Conservation (phyloP, 2,888 invertebrate genomes). For the Drosophila borborema region DNA sequence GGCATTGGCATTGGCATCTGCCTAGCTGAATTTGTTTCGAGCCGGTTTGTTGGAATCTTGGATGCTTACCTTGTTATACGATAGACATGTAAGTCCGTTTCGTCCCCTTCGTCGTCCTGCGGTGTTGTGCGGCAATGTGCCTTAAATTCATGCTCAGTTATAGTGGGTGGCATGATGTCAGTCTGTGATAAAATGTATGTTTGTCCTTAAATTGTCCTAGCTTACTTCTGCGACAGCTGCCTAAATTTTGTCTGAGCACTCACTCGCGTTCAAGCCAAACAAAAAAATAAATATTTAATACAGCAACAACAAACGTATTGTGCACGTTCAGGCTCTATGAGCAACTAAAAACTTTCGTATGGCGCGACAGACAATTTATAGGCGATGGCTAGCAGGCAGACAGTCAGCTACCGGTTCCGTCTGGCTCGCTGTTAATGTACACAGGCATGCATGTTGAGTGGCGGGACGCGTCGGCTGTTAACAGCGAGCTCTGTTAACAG, state of each 20-base stretch:
- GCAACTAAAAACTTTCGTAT: constrained; percentile 62
- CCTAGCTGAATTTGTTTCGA: neutral
- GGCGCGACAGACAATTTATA: constrained; percentile 57
- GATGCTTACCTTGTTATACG: constrained; percentile 76
- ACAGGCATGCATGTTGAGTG: no score
- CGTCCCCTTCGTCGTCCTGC: constrained; percentile 65
- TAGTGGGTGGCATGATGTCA: constrained; percentile 82
- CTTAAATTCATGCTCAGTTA: constrained; percentile 74
- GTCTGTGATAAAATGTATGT: constrained; percentile 4
- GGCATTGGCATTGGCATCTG: constrained; percentile 43
- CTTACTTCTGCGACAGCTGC: constrained; percentile 26
- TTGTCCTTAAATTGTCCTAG: constrained; percentile 43
- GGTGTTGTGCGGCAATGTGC: constrained; percentile 50
- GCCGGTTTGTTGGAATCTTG: constrained; percentile 36
- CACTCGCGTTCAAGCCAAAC: neutral
- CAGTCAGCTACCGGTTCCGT: constrained; percentile 12
- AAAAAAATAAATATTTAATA: constrained; percentile 8
- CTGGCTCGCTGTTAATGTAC: constrained; percentile 8
- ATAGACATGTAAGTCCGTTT: constrained; percentile 63
- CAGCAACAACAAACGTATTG: constrained; percentile 25
- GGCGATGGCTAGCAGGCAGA: neutral
- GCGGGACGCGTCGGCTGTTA: constrained; percentile 12
- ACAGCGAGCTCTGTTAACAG: constrained; percentile 19
- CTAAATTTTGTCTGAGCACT: neutral
- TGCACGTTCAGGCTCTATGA: constrained; percentile 50